A percentile compares a stretch with the other conserved stretches of the same genome.
Evolutionary conservation across 2,797 vertebrate species (phyloP).

Genomic region (Micromesistius poutassou): DNA sequence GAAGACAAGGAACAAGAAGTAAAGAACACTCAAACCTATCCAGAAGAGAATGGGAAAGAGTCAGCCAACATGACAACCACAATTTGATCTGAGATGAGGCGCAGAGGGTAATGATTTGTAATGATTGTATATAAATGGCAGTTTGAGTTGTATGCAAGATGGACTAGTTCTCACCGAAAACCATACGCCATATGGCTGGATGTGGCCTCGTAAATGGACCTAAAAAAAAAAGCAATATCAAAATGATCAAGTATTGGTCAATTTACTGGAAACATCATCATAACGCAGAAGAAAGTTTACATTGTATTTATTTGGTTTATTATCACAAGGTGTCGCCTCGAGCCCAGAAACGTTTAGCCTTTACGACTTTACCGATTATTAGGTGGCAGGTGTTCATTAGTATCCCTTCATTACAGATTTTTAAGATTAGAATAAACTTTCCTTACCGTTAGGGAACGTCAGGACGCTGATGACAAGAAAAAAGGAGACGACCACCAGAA

Average conservation of each 20-base stretch:
- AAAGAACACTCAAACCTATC: conserved; percentile 92
- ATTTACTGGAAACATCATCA: not conserved
- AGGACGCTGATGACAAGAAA: conserved; percentile 93
- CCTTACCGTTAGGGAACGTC: conserved; percentile 94
- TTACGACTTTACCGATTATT: not conserved
- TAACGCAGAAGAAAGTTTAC: not conserved
- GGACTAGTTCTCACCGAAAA: conserved; percentile 82
- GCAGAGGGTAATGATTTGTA: not conserved
- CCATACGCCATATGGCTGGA: conserved; percentile 89
- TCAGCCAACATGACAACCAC: conserved; percentile 1
- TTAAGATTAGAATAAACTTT: not conserved
- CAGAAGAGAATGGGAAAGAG: conserved; percentile 5
- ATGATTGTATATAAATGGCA: not conserved
- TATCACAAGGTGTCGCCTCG: not conserved
- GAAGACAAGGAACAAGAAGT: conserved; percentile 94
- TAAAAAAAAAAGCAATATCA: conserved; percentile 43
- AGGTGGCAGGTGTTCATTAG: no score
- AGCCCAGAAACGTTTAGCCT: not conserved
- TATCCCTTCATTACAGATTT: no score
- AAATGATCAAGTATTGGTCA: not conserved
- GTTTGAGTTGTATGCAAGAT: not conserved
- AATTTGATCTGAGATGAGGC: not conserved
- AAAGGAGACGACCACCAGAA: conserved; percentile 89
- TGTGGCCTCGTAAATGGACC: conserved; percentile 91
- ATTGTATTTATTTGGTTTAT: not conserved